A percentile compares a stretch with the other conserved stretches of the same genome.
Conservation (phyloP, 2,888 invertebrate species). For the Megamerina dolium region DNA sequence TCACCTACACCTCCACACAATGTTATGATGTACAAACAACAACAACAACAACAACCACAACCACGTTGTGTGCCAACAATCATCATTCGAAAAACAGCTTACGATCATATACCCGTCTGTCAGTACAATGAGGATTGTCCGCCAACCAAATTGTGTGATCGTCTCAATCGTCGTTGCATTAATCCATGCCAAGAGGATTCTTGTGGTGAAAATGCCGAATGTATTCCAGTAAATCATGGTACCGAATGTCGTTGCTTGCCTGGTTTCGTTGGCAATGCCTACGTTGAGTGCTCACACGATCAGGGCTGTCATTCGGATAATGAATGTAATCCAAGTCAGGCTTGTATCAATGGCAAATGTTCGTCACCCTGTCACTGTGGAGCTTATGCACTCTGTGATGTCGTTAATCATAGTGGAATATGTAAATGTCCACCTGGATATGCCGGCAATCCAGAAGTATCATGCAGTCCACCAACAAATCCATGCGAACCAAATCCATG, state of each 20-base stretch:
- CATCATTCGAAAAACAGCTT: slow-evolving; percentile 40
- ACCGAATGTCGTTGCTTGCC: slow-evolving; percentile 69
- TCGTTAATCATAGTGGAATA: slow-evolving; percentile 68
- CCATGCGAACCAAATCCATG: slow-evolving; percentile 83
- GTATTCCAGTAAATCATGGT: slow-evolving; percentile 68
- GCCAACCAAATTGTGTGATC: slow-evolving; percentile 76
- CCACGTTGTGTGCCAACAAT: no score
- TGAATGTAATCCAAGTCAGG: slow-evolving; percentile 68
- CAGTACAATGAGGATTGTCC: slow-evolving; percentile 90
- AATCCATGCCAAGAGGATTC: slow-evolving; percentile 74
- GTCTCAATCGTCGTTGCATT: slow-evolving; percentile 75
- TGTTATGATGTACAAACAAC: slow-evolving; percentile 7
- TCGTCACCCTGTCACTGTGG: slow-evolving; percentile 75
- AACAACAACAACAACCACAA: slow-evolving; percentile 10
- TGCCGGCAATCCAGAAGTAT: slow-evolving; percentile 66
- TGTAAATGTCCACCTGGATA: slow-evolving; percentile 81
- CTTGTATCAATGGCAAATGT: slow-evolving; percentile 72
- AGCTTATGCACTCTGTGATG: slow-evolving; percentile 73
- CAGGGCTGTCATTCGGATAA: slow-evolving; percentile 66
- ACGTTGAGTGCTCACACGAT: slow-evolving; percentile 61
- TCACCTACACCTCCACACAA: slow-evolving; percentile 25
- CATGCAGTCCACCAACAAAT: slow-evolving; percentile 68
- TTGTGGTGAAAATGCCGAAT: slow-evolving; percentile 77
- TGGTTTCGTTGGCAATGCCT: slow-evolving; percentile 73
- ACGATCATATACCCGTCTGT: slow-evolving; percentile 59